A percentile compares a stretch with the other conserved stretches of the same genome.
Evolutionary conservation across 2,113 vertebrate genomes (phyloP).

Genomic region (Hymenochirus boettgeri): DNA sequence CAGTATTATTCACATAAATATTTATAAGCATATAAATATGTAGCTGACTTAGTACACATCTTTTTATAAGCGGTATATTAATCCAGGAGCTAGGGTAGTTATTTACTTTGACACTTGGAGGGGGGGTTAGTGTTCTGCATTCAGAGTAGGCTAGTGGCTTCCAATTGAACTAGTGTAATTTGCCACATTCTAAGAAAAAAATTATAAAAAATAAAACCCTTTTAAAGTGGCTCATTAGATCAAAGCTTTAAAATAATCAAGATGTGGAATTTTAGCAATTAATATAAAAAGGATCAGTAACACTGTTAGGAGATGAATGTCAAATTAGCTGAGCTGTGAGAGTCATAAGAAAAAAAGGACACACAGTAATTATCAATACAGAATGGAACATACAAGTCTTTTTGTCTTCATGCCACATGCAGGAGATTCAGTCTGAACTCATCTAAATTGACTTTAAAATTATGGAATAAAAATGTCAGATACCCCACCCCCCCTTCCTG

Average conservation of each 20-base stretch:
- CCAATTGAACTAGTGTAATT: constrained; percentile 27
- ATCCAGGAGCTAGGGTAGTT: constrained; percentile 5
- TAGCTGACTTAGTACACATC: constrained; percentile 10
- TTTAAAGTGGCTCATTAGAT: constrained; percentile 23
- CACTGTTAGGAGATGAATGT: constrained; percentile 2
- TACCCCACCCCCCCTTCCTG: too few relatives aligned
- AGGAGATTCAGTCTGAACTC: too few relatives aligned
- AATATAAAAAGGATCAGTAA: constrained; percentile 29
- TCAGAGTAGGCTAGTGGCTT: not conserved
- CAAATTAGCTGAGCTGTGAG: too few relatives aligned
- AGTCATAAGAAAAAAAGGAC: too few relatives aligned
- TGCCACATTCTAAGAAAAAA: constrained; percentile 21
- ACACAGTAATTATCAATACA: too few relatives aligned
- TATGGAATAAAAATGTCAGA: too few relatives aligned
- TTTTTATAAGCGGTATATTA: not conserved
- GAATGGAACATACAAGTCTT: too few relatives aligned
- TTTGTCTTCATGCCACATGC: too few relatives aligned
- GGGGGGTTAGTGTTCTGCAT: not conserved
- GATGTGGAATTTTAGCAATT: constrained; percentile 24
- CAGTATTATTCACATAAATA: too few relatives aligned
- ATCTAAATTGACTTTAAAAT: too few relatives aligned
- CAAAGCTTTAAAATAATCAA: constrained; percentile 28
- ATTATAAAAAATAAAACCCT: constrained; percentile 19
- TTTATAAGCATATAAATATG: constrained; percentile 11
- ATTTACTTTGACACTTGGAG: constrained; percentile 28